Conservation (phyloP, 2,888 invertebrate genomes). For the Tubulanus polymorphus region DNA sequence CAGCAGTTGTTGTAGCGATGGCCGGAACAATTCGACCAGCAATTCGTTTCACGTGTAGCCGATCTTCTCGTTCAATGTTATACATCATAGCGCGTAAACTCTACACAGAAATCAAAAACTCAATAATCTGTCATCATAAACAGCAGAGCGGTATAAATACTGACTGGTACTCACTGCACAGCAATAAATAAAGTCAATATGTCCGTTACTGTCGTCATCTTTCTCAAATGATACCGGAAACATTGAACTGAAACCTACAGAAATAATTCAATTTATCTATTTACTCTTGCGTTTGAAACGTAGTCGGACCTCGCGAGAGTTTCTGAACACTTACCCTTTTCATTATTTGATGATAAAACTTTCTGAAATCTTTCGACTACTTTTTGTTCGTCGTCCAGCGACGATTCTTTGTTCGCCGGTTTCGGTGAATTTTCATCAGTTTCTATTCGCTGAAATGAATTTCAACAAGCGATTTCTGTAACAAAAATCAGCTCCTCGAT, state of each 20-base stretch:
- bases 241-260: conserved; percentile 28
- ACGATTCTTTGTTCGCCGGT: conserved; percentile 22
- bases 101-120: no score
- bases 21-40: conserved; percentile 55
- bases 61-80: conserved; percentile 44
- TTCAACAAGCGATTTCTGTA: not conserved
- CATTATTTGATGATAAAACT: no score
- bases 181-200: conserved; percentile 51
- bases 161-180: conserved; percentile 40
- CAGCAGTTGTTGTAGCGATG: conserved; percentile 55
- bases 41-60: conserved; percentile 49
- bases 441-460: conserved; percentile 35
- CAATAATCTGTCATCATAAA: no score
- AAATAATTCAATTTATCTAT: no score
- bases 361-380: no score
- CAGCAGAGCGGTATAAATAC: no score
- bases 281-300: no score
- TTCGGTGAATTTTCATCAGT: conserved; percentile 40
- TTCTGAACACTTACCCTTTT: no score
- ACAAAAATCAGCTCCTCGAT: not conserved
- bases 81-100: conserved; percentile 53
- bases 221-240: conserved; percentile 48
- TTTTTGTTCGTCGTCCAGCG: no score
- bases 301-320: no score
- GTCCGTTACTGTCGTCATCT: conserved; percentile 52